Base-by-base conservation (phyloP, 1,140 invertebrate species). In the Armadillidium nasatum region DNA sequence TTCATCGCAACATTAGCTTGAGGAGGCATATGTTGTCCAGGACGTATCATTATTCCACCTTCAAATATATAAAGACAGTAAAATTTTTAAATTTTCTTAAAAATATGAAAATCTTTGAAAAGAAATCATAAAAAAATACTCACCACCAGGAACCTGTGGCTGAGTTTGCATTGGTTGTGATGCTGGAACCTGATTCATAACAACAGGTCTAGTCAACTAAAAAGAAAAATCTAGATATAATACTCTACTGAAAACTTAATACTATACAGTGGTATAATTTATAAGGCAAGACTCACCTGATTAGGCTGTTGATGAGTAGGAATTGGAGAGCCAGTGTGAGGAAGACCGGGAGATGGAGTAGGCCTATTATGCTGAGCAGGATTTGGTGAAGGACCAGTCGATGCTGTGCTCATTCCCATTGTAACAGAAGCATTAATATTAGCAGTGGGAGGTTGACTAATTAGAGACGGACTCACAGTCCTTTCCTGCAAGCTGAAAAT, bases 401-500 rank as follows among this genome's bases (percentile, higher is more conserved):
- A 33, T 70, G 23, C 68, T 4, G n/a, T 6, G 19, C 3, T 13
- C 11, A 60, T 60, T 4, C 50, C 68, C 23, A 33, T 33, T 21
- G 15, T 2, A 4, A 21, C 11, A 11, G 15, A 13, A 60, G 54
- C 54, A 7, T n/a, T 60, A n/a, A 21, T 15, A 21, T 21, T 33
- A 10, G 11, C 19, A 21, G 68, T 70, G 68, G 68, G 10, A 21
- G 68, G 68, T 22, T 22, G 23, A 70, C 68, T 70, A 21, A 33
- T 33, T 1, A 70, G 11, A 13, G 68, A 70, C 10, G 68, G 68
- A 70, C 68, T 70, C 23, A 70, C 68, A 21, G 68, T 21, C 21
- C 68, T 21, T 70, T 70, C 68, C 10, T 70, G 68, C 22, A 70
- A 70, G 10, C 68, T 70, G 23, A 21, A 70, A 70, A 70, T 3